Evolutionary conservation across 2,888 invertebrate species (phyloP).

Genomic region (Cheilosia pagana): DNA sequence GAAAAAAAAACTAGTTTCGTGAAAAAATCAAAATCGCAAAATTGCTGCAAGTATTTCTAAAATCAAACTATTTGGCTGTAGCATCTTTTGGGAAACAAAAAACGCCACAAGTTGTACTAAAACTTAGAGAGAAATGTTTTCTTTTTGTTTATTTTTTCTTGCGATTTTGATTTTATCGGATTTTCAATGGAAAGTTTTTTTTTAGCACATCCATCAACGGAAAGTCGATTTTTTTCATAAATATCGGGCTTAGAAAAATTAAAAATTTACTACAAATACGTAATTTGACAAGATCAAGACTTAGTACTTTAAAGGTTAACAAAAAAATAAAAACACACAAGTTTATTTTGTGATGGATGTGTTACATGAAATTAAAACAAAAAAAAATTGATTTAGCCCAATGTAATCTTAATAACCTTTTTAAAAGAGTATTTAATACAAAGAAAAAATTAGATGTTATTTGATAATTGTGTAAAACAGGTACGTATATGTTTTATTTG

Average conservation of each 20-base stretch:
- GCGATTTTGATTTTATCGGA: constrained; percentile 68
- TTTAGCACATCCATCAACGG: constrained; percentile 62
- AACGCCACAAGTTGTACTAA: constrained; percentile 53
- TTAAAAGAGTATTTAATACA: constrained; percentile 45
- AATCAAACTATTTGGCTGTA: constrained; percentile 25
- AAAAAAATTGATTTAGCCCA: constrained; percentile 36
- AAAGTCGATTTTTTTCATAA: constrained; percentile 19
- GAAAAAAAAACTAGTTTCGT: constrained; percentile 66
- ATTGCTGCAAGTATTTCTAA: constrained; percentile 63
- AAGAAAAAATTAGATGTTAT: constrained; percentile 59
- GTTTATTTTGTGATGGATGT: constrained; percentile 70
- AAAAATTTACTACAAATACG: constrained; percentile 1
- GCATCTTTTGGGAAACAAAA: constrained; percentile 19
- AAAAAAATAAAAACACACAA: too few species aligned
- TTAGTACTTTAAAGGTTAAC: constrained; percentile 47
- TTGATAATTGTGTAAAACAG: constrained; percentile 74
- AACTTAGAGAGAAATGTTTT: constrained; percentile 30
- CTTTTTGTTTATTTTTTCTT: constrained; percentile 33
- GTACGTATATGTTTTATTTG: constrained; percentile 69
- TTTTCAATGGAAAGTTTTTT: constrained; percentile 57
- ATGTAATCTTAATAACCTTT: constrained; percentile 19
- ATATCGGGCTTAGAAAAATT: constrained; percentile 50
- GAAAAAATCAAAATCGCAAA: constrained; percentile 71
- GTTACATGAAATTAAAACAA: constrained; percentile 22
- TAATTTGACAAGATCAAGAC: constrained; percentile 32